These are phyloP conservation scores for Heliconius ismenius DNA, from an alignment of 2,888 invertebrate genomes.

Conservation along the genomic window DNA sequence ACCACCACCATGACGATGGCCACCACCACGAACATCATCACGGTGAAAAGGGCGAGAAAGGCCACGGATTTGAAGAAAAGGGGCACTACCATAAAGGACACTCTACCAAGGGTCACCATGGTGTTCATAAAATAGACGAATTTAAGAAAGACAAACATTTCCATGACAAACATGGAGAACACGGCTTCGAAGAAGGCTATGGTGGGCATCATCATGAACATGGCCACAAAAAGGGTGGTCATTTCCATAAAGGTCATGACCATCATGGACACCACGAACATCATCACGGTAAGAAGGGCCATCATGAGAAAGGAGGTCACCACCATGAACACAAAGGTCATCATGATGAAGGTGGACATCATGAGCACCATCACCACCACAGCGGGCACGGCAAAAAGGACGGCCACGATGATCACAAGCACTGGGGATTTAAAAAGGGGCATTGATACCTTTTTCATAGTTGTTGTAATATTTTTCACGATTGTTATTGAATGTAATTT, in stretches of 20 bases:
- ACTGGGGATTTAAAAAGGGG: constrained; percentile 87
- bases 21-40: constrained; percentile 85
- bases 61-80: constrained; percentile 77
- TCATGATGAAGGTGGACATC: constrained; percentile 89
- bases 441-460: constrained; percentile 54
- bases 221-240: constrained; percentile 90
- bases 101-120: constrained; percentile 92
- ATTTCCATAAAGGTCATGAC: constrained; percentile 90
- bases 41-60: constrained; percentile 85
- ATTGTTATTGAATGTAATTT: background rate
- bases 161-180: constrained; percentile 91
- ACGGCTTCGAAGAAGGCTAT: constrained; percentile 90
- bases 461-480: constrained; percentile 3
- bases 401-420: constrained; percentile 89
- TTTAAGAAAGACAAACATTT: constrained; percentile 93
- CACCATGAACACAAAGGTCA: constrained; percentile 90
- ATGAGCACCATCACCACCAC: constrained; percentile 89
- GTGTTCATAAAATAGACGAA: constrained; percentile 92
- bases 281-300: constrained; percentile 90
- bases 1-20: constrained; percentile 85
- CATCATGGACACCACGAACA: constrained; percentile 89
- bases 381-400: constrained; percentile 90
- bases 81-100: constrained; percentile 92
- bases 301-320: constrained; percentile 90
- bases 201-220: constrained; percentile 90